These are phyloP conservation scores for Rhinichthys osculus DNA, from an alignment of 2,797 vertebrate species.

Conservation along the genomic window DNA sequence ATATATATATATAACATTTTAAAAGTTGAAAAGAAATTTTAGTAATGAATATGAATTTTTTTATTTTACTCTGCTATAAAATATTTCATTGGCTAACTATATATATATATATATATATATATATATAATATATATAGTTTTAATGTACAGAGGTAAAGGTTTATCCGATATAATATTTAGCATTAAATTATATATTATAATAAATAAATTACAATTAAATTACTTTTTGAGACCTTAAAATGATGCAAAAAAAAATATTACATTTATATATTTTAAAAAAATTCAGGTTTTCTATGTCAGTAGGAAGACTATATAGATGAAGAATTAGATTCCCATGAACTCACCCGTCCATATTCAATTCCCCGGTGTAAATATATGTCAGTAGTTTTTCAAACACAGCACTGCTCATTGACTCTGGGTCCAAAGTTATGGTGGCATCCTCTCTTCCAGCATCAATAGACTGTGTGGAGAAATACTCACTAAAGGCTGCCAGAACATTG, in stretches of 20 bases:
- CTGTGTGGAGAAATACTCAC: conserved; percentile 89
- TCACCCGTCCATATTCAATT: conserved; percentile 93
- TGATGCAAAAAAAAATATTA: not conserved
- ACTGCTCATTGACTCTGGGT: conserved; percentile 89
- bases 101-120: no score
- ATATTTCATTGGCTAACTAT: no score
- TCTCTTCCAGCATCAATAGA: conserved; percentile 82
- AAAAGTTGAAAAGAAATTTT: no score
- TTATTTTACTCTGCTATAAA: no score
- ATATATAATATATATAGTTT: no score
- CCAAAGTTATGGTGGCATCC: conserved; percentile 81
- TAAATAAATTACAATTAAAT: no score
- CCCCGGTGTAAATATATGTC: conserved; percentile 94
- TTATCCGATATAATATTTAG: not conserved
- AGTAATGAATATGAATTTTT: no score
- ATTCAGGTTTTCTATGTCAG: not conserved
- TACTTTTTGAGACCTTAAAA: not conserved
- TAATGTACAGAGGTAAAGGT: no score
- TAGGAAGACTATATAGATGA: not conserved
- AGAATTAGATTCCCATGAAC: conserved; percentile 4
- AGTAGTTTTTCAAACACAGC: conserved; percentile 91
- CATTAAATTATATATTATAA: no score
- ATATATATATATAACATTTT: no score
- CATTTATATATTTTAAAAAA: not conserved
- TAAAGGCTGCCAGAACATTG: conserved; percentile 95